These are phyloP conservation scores for Drosophila tsacasi DNA, from an alignment of 1,140 invertebrate species.

Conservation along the genomic window DNA sequence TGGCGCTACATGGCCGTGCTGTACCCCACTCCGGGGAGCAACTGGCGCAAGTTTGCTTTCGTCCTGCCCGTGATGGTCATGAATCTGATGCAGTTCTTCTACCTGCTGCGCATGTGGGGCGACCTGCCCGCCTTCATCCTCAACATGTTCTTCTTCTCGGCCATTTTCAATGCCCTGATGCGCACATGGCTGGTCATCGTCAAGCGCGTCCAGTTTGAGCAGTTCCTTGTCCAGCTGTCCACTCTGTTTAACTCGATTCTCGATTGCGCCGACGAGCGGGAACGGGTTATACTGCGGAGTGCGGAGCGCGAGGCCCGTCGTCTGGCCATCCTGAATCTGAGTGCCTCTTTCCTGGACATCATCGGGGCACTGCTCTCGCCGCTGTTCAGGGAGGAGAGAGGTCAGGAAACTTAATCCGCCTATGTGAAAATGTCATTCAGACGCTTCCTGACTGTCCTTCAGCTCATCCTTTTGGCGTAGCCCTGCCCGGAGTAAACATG, in stretches of 20 bases:
- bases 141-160: constrained; percentile 76
- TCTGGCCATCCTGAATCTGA: constrained; percentile 70
- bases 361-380: constrained; percentile 62
- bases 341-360: constrained; percentile 69
- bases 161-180: constrained; percentile 73
- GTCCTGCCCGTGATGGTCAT: constrained; percentile 66
- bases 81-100: constrained; percentile 78
- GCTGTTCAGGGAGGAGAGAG: constrained; percentile 53
- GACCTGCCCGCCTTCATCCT: constrained; percentile 73
- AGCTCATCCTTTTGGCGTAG: constrained; percentile 78
- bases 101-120: constrained; percentile 70
- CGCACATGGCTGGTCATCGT: constrained; percentile 71
- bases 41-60: constrained; percentile 70
- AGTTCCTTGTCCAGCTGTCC: constrained; percentile 54
- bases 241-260: constrained; percentile 52
- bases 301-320: constrained; percentile 45
- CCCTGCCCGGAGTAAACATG: constrained; percentile 66
- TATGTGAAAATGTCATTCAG: neutral
- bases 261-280: constrained; percentile 23
- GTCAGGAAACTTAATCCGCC: constrained; percentile 23
- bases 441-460: neutral
- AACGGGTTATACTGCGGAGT: constrained; percentile 25
- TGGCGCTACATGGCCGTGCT: constrained; percentile 69
- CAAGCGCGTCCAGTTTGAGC: constrained; percentile 48
- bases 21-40: constrained; percentile 43